A percentile compares a stretch with the other conserved stretches of the same genome.
Evolutionary conservation across 2,797 vertebrate genomes (phyloP).

Genomic region (Clarias pachynema): DNA sequence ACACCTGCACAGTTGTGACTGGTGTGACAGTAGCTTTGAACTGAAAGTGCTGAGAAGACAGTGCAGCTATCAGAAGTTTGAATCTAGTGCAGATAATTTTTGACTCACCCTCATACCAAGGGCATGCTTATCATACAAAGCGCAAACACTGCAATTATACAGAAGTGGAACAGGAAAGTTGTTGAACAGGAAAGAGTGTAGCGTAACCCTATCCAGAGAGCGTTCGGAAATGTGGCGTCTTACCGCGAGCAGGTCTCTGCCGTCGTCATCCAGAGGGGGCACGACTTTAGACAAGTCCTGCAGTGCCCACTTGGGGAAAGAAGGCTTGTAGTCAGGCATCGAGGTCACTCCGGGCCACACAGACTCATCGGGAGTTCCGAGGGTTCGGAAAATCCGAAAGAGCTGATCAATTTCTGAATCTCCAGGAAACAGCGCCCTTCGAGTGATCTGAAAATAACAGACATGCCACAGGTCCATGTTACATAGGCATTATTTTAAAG

Average conservation of each 20-base stretch:
- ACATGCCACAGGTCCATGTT: neutral
- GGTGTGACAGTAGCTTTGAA: too few species aligned
- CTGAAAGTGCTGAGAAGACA: too few species aligned
- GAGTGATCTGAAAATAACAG: constrained; percentile 79
- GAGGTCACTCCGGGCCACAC: constrained; percentile 92
- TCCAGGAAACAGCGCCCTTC: constrained; percentile 89
- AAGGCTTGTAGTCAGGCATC: constrained; percentile 95
- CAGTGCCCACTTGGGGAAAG: constrained; percentile 91
- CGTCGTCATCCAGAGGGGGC: constrained; percentile 89
- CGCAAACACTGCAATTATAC: neutral
- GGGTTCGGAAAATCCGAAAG: constrained; percentile 92
- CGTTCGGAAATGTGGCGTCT: constrained; percentile 58
- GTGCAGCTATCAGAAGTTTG: too few species aligned
- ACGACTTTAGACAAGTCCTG: constrained; percentile 92
- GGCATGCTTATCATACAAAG: neutral
- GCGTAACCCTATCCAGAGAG: neutral
- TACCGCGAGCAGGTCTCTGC: constrained; percentile 87
- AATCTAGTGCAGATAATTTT: too few species aligned
- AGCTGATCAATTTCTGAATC: constrained; percentile 96
- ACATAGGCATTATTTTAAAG: too few species aligned
- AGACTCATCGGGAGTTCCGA: constrained; percentile 90
- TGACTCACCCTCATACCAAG: too few species aligned
- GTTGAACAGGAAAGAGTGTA: neutral
- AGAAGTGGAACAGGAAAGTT: neutral
- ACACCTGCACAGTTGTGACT: too few species aligned